Evolutionary conservation across 2,113 vertebrate genomes (phyloP).

Genomic region (Entelurus aequoreus): DNA sequence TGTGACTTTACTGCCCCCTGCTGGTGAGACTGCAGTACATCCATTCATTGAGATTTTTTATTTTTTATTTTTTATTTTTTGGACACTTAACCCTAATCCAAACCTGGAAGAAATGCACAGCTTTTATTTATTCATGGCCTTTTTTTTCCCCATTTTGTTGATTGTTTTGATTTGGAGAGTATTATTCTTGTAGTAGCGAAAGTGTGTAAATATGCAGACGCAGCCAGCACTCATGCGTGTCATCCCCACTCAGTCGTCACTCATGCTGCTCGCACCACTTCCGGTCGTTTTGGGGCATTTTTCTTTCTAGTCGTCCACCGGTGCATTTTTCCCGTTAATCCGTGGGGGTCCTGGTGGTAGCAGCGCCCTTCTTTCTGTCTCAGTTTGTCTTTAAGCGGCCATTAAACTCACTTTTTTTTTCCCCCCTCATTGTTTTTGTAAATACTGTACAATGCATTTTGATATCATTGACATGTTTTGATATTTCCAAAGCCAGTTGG

Average conservation of each 20-base stretch:
- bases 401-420: conserved; percentile 22
- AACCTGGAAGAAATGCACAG: conserved; percentile 58
- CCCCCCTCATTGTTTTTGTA: conserved; percentile 62
- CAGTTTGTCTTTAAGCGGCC: not conserved
- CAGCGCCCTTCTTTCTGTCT: too few species aligned
- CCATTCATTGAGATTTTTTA: not conserved
- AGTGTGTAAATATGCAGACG: conserved; percentile 60
- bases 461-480: conserved; percentile 84
- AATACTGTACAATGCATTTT: conserved; percentile 84
- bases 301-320: not conserved
- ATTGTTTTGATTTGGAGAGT: conserved; percentile 24
- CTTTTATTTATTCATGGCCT: conserved; percentile 68
- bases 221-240: conserved; percentile 29
- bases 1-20: conserved; percentile 50
- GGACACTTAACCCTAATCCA: conserved; percentile 18
- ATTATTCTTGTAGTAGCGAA: conserved; percentile 51
- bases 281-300: not conserved
- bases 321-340: not conserved
- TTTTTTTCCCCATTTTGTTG: conserved; percentile 23
- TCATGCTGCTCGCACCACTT: conserved; percentile 8
- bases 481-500: conserved; percentile 67
- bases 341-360: not conserved
- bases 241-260: conserved; percentile 13
- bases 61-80: conserved; percentile 9
- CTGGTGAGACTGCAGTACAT: conserved; percentile 25